Percentiles rank a stretch among this genome's conserved stretches.
phyloP scores from a whole-genome alignment of 2,888 invertebrate species.

The Conistra vaccinii region DNA sequence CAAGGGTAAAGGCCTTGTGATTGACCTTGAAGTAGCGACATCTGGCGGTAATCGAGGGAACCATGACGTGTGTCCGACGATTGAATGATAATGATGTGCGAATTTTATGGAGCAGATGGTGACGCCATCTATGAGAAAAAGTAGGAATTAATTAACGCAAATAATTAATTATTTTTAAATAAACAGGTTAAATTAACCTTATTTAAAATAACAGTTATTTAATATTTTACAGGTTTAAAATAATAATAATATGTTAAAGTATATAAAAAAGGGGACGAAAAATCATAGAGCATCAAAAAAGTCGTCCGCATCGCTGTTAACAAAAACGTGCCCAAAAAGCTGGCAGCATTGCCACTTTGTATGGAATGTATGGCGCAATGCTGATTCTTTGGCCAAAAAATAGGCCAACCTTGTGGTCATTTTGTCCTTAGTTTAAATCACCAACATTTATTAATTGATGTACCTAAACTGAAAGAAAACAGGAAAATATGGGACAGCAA shows the following conservation, averaged over 20 bases:
- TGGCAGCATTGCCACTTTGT: no score
- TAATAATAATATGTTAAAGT: no score
- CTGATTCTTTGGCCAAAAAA: no score
- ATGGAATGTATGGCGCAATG: no score
- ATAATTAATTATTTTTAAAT: not conserved
- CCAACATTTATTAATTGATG: not conserved
- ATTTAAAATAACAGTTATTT: no score
- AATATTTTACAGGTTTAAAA: no score
- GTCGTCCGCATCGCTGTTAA: no score
- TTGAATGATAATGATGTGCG: slow-evolving; percentile 18
- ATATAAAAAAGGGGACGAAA: no score
- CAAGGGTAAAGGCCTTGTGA: slow-evolving; percentile 39
- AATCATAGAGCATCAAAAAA: no score
- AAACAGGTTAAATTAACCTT: not conserved
- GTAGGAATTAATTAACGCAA: slow-evolving; percentile 2
- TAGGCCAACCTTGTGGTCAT: no score
- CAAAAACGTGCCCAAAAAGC: no score
- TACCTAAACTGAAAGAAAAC: not conserved
- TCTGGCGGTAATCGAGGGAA: slow-evolving; percentile 40
- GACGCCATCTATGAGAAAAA: slow-evolving; percentile 44
- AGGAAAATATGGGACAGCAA: not conserved
- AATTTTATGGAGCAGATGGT: slow-evolving; percentile 27
- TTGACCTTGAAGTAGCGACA: slow-evolving; percentile 55
- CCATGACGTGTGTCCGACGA: slow-evolving; percentile 7
- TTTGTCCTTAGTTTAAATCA: not conserved